A percentile compares a stretch with the other conserved stretches of the same genome.
These are phyloP conservation scores for Chrysaora quinquecirrha DNA, from an alignment of 30 jellyfish, hydroid and myxozoan genomes.

Conservation along the genomic window DNA sequence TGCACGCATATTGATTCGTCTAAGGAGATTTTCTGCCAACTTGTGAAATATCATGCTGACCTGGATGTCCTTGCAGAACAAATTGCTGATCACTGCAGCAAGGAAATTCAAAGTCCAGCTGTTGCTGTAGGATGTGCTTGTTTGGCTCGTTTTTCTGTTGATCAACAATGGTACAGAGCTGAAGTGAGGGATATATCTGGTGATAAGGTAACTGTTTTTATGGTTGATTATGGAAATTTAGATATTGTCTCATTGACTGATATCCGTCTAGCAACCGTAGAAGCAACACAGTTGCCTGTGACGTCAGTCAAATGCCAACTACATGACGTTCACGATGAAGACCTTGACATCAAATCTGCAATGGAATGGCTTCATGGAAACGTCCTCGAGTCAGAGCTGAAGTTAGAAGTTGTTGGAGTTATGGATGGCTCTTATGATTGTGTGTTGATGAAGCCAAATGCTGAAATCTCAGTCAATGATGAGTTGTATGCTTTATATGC, in stretches of 20 bases:
- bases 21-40: constrained; percentile 43
- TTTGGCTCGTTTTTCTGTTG: constrained; percentile 35
- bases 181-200: constrained; percentile 3
- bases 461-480: constrained; percentile 61
- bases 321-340: constrained; percentile 68
- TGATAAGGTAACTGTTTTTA: constrained; percentile 5
- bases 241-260: constrained; percentile 31
- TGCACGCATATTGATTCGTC: constrained; percentile 64
- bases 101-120: too few species aligned
- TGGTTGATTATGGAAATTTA: constrained; percentile 65
- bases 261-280: constrained; percentile 45
- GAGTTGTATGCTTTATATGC: constrained; percentile 64
- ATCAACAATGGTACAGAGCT: constrained; percentile 66
- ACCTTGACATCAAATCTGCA: constrained; percentile 30
- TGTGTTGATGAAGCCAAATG: constrained; percentile 23
- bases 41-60: constrained; percentile 22
- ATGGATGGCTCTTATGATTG: constrained; percentile 33
- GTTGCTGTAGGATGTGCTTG: constrained; percentile 35
- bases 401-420: constrained; percentile 43
- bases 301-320: constrained; percentile 49
- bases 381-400: constrained; percentile 51
- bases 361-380: constrained; percentile 54
- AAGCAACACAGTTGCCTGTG: constrained; percentile 45
- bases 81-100: constrained; percentile 24
- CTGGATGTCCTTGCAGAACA: constrained; percentile 49